These are phyloP conservation scores for Leucopsar rothschildi DNA, from an alignment of 2,113 vertebrate genomes.

Conservation along the genomic window DNA sequence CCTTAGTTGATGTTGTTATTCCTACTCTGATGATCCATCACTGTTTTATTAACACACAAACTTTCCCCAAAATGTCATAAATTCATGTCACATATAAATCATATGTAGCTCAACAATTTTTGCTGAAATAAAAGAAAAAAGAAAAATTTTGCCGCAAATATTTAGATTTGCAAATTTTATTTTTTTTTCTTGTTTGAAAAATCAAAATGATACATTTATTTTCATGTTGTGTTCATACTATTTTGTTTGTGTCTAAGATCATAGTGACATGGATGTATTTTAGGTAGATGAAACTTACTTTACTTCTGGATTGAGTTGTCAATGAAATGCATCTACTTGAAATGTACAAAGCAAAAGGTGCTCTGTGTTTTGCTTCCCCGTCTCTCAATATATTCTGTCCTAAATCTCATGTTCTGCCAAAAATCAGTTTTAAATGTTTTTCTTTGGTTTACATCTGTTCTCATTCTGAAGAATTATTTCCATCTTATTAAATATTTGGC, in stretches of 20 bases:
- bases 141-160: not conserved
- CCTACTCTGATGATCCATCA: not conserved
- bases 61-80: not conserved
- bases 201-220: not conserved
- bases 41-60: not conserved
- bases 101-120: not conserved
- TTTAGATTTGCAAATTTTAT: rapidly evolving
- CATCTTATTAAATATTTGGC: not conserved
- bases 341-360: not conserved
- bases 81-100: not conserved
- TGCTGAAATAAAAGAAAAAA: not conserved
- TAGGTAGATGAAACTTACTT: not conserved
- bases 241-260: not conserved
- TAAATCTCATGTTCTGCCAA: not conserved
- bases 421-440: not conserved
- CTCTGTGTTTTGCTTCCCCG: not conserved
- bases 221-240: not conserved
- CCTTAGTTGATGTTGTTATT: not conserved
- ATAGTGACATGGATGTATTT: not conserved
- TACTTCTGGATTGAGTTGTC: not conserved
- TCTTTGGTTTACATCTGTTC: not conserved
- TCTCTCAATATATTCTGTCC: not conserved
- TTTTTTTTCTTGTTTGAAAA: not conserved
- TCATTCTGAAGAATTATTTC: not conserved
- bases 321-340: not conserved